Base-by-base conservation (phyloP, 2,888 invertebrate species). In the Pollenia labialis region DNA sequence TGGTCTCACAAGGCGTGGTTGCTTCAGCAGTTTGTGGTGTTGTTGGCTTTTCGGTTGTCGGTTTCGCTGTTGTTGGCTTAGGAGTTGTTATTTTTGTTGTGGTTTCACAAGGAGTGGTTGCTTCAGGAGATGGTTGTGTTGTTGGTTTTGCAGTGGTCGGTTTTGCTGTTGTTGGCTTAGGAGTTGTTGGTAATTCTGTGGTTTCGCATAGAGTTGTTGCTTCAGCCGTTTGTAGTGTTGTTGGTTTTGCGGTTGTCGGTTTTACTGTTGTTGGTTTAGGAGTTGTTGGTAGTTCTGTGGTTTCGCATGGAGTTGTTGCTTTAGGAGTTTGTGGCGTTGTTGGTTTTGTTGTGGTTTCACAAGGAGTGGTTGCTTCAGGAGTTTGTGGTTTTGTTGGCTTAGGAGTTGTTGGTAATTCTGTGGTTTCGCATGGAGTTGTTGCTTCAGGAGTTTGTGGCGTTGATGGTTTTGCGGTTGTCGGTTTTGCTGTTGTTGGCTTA, bases 401-500 rank as follows among this genome's bases (percentile, higher is more conserved):
- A 1, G 56, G 8, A 32, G 18, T 16, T 14, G 48, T 42, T 12
- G 66, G 66, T 48, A 9, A 32, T 12, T 48, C 44, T 10, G 42
- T 68, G 42, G 46, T 46, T 18, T 54, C 16, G 6, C 54, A 62
- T 81, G 87, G 83, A 69, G 66, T 81, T 66, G 71, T 46, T 16
- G 62, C 60, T 85, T 89, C 85, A 88, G 89, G 42, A 12, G 52
- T 23, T 56, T 52, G 12, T 76, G 77, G 23, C 0, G 75, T 46
- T 7, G 54, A 10, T 10, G 50, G 16, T 4, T 42, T 69, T 0
- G 54, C 16, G 6, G 69, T 52, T 42, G 16, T 42, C 18, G 32
- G 54, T 40, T 32, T 46, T 23, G 1, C 42, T 42, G 14, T 46
- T 7, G 54, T n/a, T 10, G 50, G 16, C 10, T 42, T 69, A 1